Evolutionary conservation across 2,888 invertebrate genomes (phyloP).

Genomic region (Cartodere bifasciata): DNA sequence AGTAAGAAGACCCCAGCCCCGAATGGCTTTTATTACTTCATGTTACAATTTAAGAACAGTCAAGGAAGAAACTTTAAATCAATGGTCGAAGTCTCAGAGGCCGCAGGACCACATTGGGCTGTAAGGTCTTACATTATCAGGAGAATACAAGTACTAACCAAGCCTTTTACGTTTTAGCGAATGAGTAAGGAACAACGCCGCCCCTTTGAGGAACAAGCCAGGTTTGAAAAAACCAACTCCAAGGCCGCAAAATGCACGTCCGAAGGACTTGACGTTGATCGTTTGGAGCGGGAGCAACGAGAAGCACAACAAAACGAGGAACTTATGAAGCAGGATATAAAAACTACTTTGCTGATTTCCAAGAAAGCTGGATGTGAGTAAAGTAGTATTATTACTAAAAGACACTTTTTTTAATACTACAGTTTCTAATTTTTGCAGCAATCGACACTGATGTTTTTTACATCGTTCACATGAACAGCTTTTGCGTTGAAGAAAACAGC

Average conservation of each 20-base stretch:
- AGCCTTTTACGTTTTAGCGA: too few relatives aligned
- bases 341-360: background rate
- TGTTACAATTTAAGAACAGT: too few relatives aligned
- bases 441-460: constrained; percentile 20
- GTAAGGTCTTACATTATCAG: too few relatives aligned
- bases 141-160: too few relatives aligned
- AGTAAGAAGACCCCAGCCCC: too few relatives aligned
- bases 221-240: constrained; percentile 13
- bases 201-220: constrained; percentile 24
- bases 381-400: background rate
- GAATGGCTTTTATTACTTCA: too few relatives aligned
- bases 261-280: background rate
- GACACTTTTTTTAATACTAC: background rate
- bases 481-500: constrained; percentile 20
- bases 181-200: constrained; percentile 13
- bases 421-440: background rate
- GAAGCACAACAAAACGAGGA: background rate
- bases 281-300: background rate
- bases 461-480: constrained; percentile 31
- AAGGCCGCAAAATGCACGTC: background rate
- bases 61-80: too few relatives aligned
- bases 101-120: too few relatives aligned
- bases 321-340: background rate
- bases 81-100: too few relatives aligned
- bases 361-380: constrained; percentile 1